Base-by-base conservation (phyloP, 2,113 vertebrate genomes). In the Eulemur macaco region DNA sequence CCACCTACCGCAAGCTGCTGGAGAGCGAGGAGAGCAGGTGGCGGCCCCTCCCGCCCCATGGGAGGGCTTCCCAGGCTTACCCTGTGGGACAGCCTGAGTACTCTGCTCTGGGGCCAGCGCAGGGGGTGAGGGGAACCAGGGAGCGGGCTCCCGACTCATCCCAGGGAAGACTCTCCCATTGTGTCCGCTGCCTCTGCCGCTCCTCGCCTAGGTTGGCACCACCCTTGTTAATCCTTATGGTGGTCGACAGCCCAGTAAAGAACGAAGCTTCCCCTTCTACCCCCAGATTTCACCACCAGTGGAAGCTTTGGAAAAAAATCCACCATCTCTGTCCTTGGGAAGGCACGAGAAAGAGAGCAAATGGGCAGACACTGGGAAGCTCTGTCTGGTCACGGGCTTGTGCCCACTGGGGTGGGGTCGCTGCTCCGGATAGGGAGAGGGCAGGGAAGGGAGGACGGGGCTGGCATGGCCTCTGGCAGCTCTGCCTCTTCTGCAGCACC, bases 1-100 rank as follows among this genome's bases (percentile, higher is more conserved):
- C 99, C 3, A 99, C 99, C 95, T 99, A 99, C 98, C 98, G 98
- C 81, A 99, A 99, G 96, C 98, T 99, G 88, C 98, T 99, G 98
- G 99, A 99, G 88, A 98, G 99, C 39, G 99, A 99, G 98, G 99
- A 99, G 98, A 96, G 3, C 99, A 99, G 99, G 99, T 99, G 82
- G 98, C 1, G 3, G 17, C 5, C 27, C 42, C 6, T 29, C 9
- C 34, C 2, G 11, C 42, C 25, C 34, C 5, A 23, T 52, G 42
- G 29, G 15, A 50, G 71, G 39, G n/a, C 84, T 86, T 56, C 34
- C 17, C 5, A 8, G 63, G 42, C 27, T 37, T 86, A 52, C 20
- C n/a, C 45, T 31, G 12, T 10, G 34, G 69, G 77, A 64, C 50
- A 39, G 47, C 10, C 17, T 2, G 0, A 20, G 56, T 5, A 42